These are phyloP conservation scores for Clamator glandarius DNA, from an alignment of 2,797 vertebrate species.

Conservation along the genomic window DNA sequence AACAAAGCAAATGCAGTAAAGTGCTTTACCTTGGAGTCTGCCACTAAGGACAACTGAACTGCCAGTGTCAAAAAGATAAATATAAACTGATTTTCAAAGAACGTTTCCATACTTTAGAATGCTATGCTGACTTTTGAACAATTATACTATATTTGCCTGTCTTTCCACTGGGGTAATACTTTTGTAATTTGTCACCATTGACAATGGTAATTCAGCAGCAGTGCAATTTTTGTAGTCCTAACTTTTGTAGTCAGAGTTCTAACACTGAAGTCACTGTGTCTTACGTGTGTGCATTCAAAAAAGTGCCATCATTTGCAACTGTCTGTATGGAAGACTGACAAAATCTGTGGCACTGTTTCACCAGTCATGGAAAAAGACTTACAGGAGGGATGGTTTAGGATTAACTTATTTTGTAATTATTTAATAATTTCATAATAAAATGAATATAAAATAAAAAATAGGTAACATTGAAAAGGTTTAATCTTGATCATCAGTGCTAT, in stretches of 20 bases:
- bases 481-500: neutral
- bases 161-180: neutral
- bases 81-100: neutral
- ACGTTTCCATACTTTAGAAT: neutral
- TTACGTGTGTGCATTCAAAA: neutral
- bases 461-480: neutral
- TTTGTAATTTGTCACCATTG: neutral
- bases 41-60: neutral
- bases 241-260: neutral
- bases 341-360: neutral
- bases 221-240: neutral
- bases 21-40: neutral
- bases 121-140: neutral
- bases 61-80: neutral
- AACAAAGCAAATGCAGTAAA: neutral
- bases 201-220: neutral
- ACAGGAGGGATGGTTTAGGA: neutral
- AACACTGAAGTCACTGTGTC: neutral
- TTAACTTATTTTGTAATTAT: neutral
- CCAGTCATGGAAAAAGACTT: neutral
- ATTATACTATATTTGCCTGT: neutral
- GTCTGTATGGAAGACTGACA: neutral
- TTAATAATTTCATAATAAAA: too few relatives aligned
- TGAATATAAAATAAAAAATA: neutral
- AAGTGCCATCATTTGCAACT: neutral